Conservation (phyloP, 2,797 vertebrate genomes). For the Channa striata region DNA sequence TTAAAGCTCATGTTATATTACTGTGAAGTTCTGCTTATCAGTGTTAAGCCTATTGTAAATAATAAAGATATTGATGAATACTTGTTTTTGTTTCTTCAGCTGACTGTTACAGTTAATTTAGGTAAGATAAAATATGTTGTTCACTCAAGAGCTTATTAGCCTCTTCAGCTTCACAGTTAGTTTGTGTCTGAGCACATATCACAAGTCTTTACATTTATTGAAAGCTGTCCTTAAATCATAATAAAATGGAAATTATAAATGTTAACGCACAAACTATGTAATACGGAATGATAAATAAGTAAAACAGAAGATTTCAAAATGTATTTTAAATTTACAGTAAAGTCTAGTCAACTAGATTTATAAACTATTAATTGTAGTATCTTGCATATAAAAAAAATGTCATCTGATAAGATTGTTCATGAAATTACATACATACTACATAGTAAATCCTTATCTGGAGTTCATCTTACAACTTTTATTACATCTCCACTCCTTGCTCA, state of each 20-base stretch:
- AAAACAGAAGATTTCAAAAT: neutral
- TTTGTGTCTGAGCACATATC: no score
- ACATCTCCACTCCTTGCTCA: no score
- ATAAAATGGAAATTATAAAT: neutral
- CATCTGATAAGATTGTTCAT: no score
- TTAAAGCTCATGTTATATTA: conserved; percentile 99
- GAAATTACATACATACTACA: no score
- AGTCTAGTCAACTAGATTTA: neutral
- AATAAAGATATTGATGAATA: conserved; percentile 88
- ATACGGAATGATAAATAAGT: neutral
- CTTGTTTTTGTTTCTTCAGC: conserved; percentile 13
- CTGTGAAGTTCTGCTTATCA: conserved; percentile 99
- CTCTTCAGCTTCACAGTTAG: neutral
- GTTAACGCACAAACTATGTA: neutral
- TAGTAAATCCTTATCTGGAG: no score
- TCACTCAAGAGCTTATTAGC: neutral
- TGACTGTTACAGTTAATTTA: neutral
- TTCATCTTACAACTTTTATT: no score
- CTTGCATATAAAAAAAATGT: no score
- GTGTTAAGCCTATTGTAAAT: conserved; percentile 99
- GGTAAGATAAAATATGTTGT: neutral
- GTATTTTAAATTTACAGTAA: neutral
- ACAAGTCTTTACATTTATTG: neutral
- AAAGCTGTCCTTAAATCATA: neutral
- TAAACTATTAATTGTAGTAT: no score